phyloP scores from a whole-genome alignment of 2,888 invertebrate species.

The Chydorus sphaericus region DNA sequence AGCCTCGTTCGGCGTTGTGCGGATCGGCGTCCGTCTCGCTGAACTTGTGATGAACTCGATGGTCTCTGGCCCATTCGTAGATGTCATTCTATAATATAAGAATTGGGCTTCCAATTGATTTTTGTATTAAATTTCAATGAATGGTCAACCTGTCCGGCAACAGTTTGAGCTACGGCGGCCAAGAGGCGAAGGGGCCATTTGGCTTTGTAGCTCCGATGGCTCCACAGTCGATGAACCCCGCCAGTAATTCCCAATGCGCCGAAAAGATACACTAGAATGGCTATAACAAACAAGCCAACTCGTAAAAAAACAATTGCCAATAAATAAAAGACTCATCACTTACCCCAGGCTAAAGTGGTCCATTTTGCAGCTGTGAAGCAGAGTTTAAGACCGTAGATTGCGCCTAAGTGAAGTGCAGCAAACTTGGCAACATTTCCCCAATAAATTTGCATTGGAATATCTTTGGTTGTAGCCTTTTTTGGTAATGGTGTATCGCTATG shows the following conservation, averaged over 20 bases:
- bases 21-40: constrained; percentile 89
- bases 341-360: constrained; percentile 47
- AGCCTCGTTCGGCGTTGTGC: constrained; percentile 79
- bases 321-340: too few species aligned
- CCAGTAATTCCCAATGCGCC: constrained; percentile 89
- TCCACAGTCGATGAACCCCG: constrained; percentile 91
- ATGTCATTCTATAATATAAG: constrained; percentile 52
- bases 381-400: constrained; percentile 46
- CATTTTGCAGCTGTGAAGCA: constrained; percentile 43
- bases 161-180: constrained; percentile 64
- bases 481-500: too few species aligned
- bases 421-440: constrained; percentile 63
- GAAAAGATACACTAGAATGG: constrained; percentile 52
- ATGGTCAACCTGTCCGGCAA: constrained; percentile 67
- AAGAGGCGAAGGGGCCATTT: constrained; percentile 71
- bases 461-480: too few species aligned
- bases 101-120: too few species aligned
- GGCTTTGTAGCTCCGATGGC: constrained; percentile 91
- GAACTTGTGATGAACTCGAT: constrained; percentile 77
- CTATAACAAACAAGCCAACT: too few species aligned
- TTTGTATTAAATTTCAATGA: too few species aligned
- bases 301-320: too few species aligned
- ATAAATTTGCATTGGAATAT: constrained; percentile 39
- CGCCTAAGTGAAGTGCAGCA: constrained; percentile 54
- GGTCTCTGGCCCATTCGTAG: constrained; percentile 73